Percentiles rank a stretch among this genome's conserved stretches.
phyloP scores from a whole-genome alignment of 2,113 vertebrate species.

The Chaetorhynchus papuensis region DNA sequence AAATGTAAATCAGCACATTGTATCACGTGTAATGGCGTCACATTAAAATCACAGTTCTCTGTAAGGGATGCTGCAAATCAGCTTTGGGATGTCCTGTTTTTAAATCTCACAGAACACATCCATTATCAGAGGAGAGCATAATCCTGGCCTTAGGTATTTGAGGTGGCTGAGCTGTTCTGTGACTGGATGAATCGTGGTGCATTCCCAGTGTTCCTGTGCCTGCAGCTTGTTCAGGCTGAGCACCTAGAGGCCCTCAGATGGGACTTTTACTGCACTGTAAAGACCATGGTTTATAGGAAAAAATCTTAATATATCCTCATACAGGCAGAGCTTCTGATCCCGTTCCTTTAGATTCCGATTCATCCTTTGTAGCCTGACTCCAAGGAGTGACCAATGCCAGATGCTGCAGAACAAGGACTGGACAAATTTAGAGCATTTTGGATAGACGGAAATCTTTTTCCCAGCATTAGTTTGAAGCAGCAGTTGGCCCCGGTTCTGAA shows the following conservation, averaged over 20 bases:
- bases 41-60: neutral
- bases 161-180: neutral
- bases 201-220: neutral
- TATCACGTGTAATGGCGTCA: neutral
- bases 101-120: neutral
- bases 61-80: neutral
- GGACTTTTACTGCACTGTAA: neutral
- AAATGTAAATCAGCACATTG: neutral
- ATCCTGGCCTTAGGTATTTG: neutral
- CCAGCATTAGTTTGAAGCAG: neutral
- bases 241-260: neutral
- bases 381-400: neutral
- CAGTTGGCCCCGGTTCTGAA: slow-evolving; percentile 4
- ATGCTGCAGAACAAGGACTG: neutral
- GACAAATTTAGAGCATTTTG: neutral
- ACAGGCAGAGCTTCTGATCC: neutral
- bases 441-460: neutral
- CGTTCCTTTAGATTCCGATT: neutral
- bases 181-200: neutral
- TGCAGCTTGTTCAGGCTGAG: neutral
- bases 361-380: neutral
- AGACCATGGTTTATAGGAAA: neutral
- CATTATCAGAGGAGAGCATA: neutral
- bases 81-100: neutral
- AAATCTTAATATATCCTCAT: neutral